These are phyloP conservation scores for Lepus europaeus DNA, from an alignment of 2,113 vertebrate genomes.

Conservation along the genomic window DNA sequence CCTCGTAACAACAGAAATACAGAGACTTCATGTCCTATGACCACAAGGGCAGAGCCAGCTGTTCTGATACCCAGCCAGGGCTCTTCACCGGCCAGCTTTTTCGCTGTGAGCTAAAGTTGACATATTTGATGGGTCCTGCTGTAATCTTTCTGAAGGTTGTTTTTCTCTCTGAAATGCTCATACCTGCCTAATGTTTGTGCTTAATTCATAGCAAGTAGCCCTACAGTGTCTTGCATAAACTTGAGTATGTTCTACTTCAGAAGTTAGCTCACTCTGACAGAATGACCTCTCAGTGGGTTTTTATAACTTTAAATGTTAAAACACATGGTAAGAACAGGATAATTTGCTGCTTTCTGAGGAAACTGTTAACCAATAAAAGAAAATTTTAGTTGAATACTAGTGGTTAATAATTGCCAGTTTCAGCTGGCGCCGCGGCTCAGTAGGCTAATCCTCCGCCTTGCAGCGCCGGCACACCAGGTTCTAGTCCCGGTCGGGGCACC, in stretches of 20 bases:
- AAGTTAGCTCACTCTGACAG: neutral
- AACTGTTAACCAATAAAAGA: conserved; percentile 64
- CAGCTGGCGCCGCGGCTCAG: neutral
- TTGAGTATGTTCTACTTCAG: neutral
- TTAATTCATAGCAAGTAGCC: neutral
- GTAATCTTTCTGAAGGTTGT: neutral
- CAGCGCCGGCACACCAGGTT: too few relatives aligned
- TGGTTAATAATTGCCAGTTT: conserved; percentile 70
- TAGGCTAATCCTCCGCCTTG: too few relatives aligned
- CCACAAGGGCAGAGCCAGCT: neutral
- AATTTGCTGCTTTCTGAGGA: conserved; percentile 49
- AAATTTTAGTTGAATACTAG: conserved; percentile 62
- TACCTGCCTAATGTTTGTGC: neutral
- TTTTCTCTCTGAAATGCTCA: conserved; percentile 14
- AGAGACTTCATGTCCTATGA: neutral
- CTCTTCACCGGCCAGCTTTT: neutral
- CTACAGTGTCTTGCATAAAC: neutral
- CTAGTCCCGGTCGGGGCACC: too few relatives aligned
- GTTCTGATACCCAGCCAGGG: neutral
- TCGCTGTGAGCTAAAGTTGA: neutral
- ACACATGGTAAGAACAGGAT: conserved; percentile 14
- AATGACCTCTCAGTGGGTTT: neutral
- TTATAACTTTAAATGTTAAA: conserved; percentile 49
- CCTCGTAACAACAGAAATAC: neutral
- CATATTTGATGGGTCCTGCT: neutral